Evolutionary conservation across 2,888 invertebrate genomes (phyloP).

Genomic region (Pseudoips prasinana): DNA sequence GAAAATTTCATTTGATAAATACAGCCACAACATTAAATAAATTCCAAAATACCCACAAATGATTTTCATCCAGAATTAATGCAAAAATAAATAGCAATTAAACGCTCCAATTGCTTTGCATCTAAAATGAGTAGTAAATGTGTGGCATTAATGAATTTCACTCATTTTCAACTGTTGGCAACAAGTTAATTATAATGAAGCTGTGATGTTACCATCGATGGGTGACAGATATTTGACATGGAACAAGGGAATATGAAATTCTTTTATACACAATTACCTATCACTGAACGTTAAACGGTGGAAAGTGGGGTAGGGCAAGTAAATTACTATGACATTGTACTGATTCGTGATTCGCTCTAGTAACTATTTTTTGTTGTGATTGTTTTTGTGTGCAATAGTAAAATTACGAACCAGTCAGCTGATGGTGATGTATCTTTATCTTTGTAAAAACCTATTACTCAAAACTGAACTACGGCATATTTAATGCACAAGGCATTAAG

Average conservation of each 20-base stretch:
- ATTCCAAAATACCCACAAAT: too few relatives aligned
- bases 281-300: constrained; percentile 33
- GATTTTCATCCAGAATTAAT: background rate
- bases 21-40: too few relatives aligned
- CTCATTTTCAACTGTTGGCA: constrained; percentile 30
- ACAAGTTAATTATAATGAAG: constrained; percentile 67
- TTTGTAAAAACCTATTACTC: too few relatives aligned
- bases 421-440: too few relatives aligned
- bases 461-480: too few relatives aligned
- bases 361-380: too few relatives aligned
- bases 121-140: constrained; percentile 9
- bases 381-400: too few relatives aligned
- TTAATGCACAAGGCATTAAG: too few relatives aligned
- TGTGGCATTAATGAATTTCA: constrained; percentile 33
- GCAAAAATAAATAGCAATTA: constrained; percentile 5
- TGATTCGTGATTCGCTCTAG: constrained; percentile 19
- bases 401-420: too few relatives aligned
- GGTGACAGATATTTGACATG: constrained; percentile 47
- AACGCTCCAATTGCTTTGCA: background rate
- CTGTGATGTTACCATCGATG: constrained; percentile 33
- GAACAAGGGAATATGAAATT: constrained; percentile 37
- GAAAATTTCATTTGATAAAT: too few relatives aligned
- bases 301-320: constrained; percentile 26
- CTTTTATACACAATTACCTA: constrained; percentile 44
- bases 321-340: constrained; percentile 18